A percentile compares a stretch with the other conserved stretches of the same genome.
Conservation (phyloP, 2,888 invertebrate genomes). For the Pollenia labialis region DNA sequence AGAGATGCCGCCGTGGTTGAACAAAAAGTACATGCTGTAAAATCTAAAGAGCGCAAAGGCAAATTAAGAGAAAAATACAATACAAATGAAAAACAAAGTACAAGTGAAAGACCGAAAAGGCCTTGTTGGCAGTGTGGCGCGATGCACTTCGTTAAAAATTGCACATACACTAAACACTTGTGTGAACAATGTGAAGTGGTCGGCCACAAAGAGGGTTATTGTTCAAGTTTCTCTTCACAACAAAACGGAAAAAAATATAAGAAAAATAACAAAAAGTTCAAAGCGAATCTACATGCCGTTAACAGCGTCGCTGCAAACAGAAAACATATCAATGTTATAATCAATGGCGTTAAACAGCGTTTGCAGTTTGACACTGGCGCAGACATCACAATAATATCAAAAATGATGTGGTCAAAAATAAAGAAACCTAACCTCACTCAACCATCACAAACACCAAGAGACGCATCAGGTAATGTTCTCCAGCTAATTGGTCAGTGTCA, state of each 20-base stretch:
- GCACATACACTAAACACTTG: conserved; percentile 53
- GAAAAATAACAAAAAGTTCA: neutral
- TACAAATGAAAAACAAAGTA: too few relatives aligned
- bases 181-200: conserved; percentile 45
- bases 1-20: conserved; percentile 45
- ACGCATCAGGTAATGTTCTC: conserved; percentile 39
- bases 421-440: conserved; percentile 32
- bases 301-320: conserved; percentile 28
- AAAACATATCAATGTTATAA: conserved; percentile 19
- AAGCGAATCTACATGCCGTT: conserved; percentile 1
- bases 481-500: conserved; percentile 27
- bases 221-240: conserved; percentile 36
- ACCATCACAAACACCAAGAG: conserved; percentile 24
- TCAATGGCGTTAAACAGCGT: conserved; percentile 30
- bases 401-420: conserved; percentile 48
- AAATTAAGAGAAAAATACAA: neutral
- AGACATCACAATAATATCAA: conserved; percentile 57
- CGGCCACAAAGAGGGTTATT: conserved; percentile 66
- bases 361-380: conserved; percentile 56
- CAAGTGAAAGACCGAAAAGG: conserved; percentile 39
- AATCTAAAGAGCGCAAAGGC: conserved; percentile 7
- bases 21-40: conserved; percentile 27
- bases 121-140: conserved; percentile 65
- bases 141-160: conserved; percentile 58
- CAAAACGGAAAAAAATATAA: neutral